A percentile compares a stretch with the other conserved stretches of the same genome.
phyloP scores from a whole-genome alignment of 2,113 vertebrate species.

The Gymnobelideus leadbeateri region DNA sequence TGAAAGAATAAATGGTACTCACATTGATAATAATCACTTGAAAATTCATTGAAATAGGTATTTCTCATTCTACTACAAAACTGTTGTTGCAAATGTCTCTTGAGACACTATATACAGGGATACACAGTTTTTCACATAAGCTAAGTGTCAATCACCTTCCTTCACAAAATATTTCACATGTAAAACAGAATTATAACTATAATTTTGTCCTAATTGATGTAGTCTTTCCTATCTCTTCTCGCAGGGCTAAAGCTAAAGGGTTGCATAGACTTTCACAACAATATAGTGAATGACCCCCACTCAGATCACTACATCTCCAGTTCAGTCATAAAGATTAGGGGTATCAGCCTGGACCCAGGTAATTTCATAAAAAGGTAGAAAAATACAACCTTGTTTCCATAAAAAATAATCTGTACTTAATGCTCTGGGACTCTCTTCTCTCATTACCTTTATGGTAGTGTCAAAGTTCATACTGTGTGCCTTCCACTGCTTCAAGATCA shows the following conservation, averaged over 20 bases:
- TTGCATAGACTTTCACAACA: neutral
- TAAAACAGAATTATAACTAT: neutral
- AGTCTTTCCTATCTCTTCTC: neutral
- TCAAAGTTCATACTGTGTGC: neutral
- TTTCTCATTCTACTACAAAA: neutral
- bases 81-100: neutral
- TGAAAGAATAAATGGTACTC: neutral
- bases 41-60: neutral
- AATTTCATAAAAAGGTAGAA: neutral
- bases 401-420: neutral
- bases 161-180: fast-evolving
- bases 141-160: neutral
- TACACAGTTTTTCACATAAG: neutral
- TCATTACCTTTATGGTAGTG: neutral
- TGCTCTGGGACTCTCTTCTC: constrained; percentile 1
- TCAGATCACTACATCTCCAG: neutral
- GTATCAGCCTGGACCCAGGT: neutral
- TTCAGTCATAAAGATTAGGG: neutral
- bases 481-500: neutral
- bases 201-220: neutral
- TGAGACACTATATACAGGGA: neutral
- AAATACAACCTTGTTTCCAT: neutral
- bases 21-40: neutral
- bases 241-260: neutral
- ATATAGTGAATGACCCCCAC: neutral